Evolutionary conservation across 92 coral and sea anemone genomes (phyloP).

Genomic region (Metridium senile): DNA sequence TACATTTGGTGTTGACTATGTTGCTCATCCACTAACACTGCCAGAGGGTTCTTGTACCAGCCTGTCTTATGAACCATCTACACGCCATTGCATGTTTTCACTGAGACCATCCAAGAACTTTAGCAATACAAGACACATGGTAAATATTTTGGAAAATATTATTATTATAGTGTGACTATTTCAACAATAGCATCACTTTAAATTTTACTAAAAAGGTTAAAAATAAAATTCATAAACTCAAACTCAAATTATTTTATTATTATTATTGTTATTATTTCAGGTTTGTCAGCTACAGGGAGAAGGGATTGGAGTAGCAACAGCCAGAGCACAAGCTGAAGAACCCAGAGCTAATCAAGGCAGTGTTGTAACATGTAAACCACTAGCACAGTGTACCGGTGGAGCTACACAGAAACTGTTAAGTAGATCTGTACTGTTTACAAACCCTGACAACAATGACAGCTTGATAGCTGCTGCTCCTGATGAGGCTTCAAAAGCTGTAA

Average conservation of each 20-base stretch:
- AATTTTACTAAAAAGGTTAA: too few relatives aligned
- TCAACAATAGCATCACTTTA: too few relatives aligned
- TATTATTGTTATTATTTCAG: conserved; percentile 11
- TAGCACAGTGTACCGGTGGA: conserved; percentile 83
- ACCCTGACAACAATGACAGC: conserved; percentile 70
- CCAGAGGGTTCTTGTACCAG: conserved; percentile 89
- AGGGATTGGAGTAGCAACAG: conserved; percentile 73
- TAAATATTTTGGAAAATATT: conserved; percentile 11
- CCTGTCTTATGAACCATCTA: conserved; percentile 72
- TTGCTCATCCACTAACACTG: conserved; percentile 62
- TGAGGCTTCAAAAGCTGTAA: conserved; percentile 76
- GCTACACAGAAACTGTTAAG: conserved; percentile 74
- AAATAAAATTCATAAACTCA: too few relatives aligned
- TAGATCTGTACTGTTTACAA: conserved; percentile 64
- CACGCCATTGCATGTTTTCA: conserved; percentile 88
- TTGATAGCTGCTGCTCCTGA: conserved; percentile 85
- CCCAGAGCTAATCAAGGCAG: conserved; percentile 36
- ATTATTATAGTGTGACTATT: not conserved
- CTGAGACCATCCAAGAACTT: conserved; percentile 85
- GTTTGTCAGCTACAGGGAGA: conserved; percentile 78
- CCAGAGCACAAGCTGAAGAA: conserved; percentile 59
- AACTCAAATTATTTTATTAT: not conserved
- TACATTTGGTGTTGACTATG: conserved; percentile 76
- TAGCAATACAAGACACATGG: conserved; percentile 82
- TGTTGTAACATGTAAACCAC: conserved; percentile 67